Conservation (phyloP, 2,797 vertebrate genomes). For the Hozukius guyotensis region DNA sequence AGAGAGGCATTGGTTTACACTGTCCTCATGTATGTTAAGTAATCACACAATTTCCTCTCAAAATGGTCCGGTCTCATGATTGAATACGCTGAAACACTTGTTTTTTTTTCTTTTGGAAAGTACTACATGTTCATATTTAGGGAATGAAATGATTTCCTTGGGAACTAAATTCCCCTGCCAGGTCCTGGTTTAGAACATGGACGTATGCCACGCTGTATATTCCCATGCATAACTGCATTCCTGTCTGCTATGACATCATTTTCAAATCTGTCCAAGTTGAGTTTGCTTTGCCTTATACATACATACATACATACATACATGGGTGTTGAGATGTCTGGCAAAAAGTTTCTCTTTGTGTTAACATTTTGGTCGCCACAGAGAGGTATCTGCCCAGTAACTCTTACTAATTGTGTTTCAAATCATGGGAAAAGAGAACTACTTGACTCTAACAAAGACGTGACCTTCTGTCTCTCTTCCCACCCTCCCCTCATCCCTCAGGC, state of each 20-base stretch:
- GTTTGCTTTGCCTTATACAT: background rate
- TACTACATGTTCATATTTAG: conserved; percentile 34
- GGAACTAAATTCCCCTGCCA: conserved; percentile 53
- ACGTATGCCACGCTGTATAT: conserved; percentile 29
- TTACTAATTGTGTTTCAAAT: background rate
- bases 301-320: background rate
- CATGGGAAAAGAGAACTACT: background rate
- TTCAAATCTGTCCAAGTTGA: conserved; percentile 24
- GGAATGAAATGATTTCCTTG: conserved; percentile 47
- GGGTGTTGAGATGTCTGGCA: background rate
- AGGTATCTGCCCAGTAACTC: background rate
- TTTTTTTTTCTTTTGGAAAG: conserved; percentile 34
- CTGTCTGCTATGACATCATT: conserved; percentile 53
- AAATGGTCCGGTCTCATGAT: conserved; percentile 28
- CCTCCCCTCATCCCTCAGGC: conserved; percentile 75
- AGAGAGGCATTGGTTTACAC: conserved; percentile 54
- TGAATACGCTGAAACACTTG: conserved; percentile 27
- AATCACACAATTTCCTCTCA: conserved; percentile 54
- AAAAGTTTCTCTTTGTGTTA: background rate
- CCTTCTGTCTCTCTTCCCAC: background rate
- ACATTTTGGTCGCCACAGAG: background rate
- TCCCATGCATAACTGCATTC: conserved; percentile 52
- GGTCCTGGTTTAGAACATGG: conserved; percentile 37
- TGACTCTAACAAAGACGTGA: conserved; percentile 5
- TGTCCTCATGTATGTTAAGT: conserved; percentile 48